These are phyloP conservation scores for Acridotheres tristis DNA, from an alignment of 2,797 vertebrate genomes.

Conservation along the genomic window DNA sequence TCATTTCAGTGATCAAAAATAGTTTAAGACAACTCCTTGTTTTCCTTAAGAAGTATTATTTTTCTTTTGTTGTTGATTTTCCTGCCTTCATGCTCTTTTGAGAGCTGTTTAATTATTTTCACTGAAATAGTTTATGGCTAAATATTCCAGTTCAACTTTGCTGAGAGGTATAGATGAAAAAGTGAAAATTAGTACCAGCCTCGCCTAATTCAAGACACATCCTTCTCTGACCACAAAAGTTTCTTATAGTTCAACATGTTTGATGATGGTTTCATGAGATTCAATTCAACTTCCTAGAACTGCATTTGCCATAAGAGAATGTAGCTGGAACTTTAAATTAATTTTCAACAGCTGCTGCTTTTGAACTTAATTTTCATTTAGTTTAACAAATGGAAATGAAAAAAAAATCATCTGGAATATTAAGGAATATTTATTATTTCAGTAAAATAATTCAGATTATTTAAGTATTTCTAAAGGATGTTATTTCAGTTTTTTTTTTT, in stretches of 20 bases:
- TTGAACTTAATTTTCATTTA: neutral
- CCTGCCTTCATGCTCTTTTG: neutral
- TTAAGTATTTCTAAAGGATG: neutral
- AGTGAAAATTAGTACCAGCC: neutral
- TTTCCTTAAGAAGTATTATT: neutral
- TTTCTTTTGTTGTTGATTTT: neutral
- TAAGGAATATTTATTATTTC: neutral
- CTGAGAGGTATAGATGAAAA: neutral
- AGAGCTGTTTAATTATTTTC: neutral
- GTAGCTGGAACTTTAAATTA: neutral
- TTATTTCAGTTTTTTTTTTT: neutral
- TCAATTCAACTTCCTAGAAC: neutral
- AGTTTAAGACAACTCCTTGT: neutral
- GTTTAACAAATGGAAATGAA: neutral
- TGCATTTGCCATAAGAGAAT: neutral
- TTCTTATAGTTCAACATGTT: neutral
- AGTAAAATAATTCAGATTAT: neutral
- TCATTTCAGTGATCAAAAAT: conserved; percentile 24
- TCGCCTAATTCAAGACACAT: neutral
- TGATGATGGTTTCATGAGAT: neutral
- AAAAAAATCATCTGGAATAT: neutral
- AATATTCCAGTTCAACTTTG: neutral
- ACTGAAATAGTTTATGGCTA: neutral
- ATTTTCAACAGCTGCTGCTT: neutral
- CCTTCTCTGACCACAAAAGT: neutral